A percentile compares a stretch with the other conserved stretches of the same genome.
Evolutionary conservation across 2,888 invertebrate species (phyloP).

Genomic region (Pyrochroa serraticornis): DNA sequence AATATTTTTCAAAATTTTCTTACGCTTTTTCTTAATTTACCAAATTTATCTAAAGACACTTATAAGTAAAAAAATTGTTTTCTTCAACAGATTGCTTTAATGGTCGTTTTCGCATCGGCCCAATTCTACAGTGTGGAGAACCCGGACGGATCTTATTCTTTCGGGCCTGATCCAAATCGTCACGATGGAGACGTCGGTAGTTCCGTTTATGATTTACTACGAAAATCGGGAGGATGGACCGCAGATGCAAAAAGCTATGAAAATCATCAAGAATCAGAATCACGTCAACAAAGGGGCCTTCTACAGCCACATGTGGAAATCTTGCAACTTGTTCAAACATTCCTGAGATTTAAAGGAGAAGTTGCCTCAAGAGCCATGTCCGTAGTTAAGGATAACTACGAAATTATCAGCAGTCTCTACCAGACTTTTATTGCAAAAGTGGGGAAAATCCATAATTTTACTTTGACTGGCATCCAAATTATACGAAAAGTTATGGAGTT

Average conservation of each 20-base stretch:
- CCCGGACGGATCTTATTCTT: no score
- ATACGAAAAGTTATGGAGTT: constrained; percentile 41
- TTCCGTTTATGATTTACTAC: no score
- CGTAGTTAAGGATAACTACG: constrained; percentile 41
- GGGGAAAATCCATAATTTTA: constrained; percentile 36
- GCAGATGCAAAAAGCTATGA: not conserved
- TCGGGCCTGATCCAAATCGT: no score
- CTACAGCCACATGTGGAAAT: constrained; percentile 40
- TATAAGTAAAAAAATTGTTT: no score
- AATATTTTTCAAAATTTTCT: no score
- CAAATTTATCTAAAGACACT: no score
- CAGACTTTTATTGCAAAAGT: constrained; percentile 37
- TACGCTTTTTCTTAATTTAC: no score
- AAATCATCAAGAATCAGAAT: not conserved
- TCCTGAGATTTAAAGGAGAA: constrained; percentile 41
- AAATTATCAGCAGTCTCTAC: constrained; percentile 36
- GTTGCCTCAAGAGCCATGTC: constrained; percentile 33
- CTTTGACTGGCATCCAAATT: constrained; percentile 38
- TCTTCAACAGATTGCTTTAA: no score
- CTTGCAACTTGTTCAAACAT: constrained; percentile 39
- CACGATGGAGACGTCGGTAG: no score
- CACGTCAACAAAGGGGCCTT: not conserved
- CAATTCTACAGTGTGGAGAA: no score
- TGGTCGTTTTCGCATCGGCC: no score
- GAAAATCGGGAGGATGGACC: not conserved